Evolutionary conservation across 1,140 invertebrate species (phyloP).

Genomic region (Cephus cinctus): DNA sequence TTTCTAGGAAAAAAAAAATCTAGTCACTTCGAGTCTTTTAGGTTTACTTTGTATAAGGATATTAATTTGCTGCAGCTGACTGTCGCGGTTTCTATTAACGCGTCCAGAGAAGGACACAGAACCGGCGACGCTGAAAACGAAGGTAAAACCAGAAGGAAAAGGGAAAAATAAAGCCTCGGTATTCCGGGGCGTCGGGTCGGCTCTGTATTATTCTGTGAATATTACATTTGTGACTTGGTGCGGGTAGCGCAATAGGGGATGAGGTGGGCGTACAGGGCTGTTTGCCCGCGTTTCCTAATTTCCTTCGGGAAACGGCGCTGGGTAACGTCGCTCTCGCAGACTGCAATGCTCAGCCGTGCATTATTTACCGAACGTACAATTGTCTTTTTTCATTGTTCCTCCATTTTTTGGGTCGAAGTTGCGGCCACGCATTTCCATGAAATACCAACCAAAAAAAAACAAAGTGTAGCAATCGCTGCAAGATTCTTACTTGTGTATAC

Average conservation of each 20-base stretch:
- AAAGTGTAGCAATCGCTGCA: too few relatives aligned
- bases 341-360: constrained; percentile 22
- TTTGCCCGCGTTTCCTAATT: constrained; percentile 50
- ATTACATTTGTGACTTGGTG: constrained; percentile 51
- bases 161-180: constrained; percentile 4
- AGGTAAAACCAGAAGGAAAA: constrained; percentile 11
- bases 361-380: constrained; percentile 38
- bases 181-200: constrained; percentile 7
- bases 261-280: constrained; percentile 19
- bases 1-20: too few relatives aligned
- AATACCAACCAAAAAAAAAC: too few relatives aligned
- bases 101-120: not conserved
- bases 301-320: constrained; percentile 52
- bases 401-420: too few relatives aligned
- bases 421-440: too few relatives aligned
- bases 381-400: constrained; percentile 22
- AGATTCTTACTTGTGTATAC: too few relatives aligned
- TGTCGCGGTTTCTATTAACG: not conserved
- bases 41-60: too few relatives aligned
- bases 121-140: not conserved
- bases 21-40: too few relatives aligned
- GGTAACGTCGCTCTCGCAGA: constrained; percentile 38
- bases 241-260: constrained; percentile 5
- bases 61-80: too few relatives aligned
- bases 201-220: constrained; percentile 53